phyloP scores from a whole-genome alignment of 2,888 invertebrate genomes.

The Cantharis flavilabris region DNA sequence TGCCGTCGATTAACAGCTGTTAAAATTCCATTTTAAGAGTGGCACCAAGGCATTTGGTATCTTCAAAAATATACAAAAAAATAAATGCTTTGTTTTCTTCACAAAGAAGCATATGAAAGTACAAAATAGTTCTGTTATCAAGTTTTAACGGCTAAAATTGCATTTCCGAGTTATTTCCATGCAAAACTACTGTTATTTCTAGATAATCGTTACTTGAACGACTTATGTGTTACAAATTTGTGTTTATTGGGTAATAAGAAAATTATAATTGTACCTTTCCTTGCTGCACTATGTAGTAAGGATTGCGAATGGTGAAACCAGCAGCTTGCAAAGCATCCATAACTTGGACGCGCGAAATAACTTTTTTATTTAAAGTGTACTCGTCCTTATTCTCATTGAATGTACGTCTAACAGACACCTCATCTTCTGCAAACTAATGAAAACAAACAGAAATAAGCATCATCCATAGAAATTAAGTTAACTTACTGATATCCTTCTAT shows the following conservation, averaged over 20 bases:
- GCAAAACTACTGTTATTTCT: too few relatives aligned
- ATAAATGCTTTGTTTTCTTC: too few relatives aligned
- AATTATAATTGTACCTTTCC: constrained; percentile 86
- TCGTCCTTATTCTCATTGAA: constrained; percentile 99
- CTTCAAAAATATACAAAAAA: too few relatives aligned
- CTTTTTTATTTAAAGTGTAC: constrained; percentile 98
- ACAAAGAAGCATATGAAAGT: too few relatives aligned
- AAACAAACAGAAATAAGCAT: not conserved
- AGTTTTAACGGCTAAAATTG: too few relatives aligned
- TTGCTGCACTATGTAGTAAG: constrained; percentile 99
- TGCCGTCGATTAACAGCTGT: too few relatives aligned
- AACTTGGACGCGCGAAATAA: constrained; percentile 95
- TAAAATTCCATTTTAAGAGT: too few relatives aligned
- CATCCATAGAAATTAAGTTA: not conserved
- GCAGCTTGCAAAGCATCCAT: constrained; percentile 98
- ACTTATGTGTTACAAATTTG: not conserved
- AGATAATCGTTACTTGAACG: too few relatives aligned
- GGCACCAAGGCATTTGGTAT: too few relatives aligned
- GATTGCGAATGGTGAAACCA: constrained; percentile 98
- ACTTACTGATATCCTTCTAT: constrained; percentile 92
- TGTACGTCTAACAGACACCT: constrained; percentile 91
- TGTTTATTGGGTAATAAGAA: not conserved
- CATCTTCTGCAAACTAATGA: constrained; percentile 92
- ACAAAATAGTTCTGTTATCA: too few relatives aligned
- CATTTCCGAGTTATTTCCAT: too few relatives aligned